Base-by-base conservation (phyloP, 2,888 invertebrate genomes). In the Drosophila maculinotata region DNA sequence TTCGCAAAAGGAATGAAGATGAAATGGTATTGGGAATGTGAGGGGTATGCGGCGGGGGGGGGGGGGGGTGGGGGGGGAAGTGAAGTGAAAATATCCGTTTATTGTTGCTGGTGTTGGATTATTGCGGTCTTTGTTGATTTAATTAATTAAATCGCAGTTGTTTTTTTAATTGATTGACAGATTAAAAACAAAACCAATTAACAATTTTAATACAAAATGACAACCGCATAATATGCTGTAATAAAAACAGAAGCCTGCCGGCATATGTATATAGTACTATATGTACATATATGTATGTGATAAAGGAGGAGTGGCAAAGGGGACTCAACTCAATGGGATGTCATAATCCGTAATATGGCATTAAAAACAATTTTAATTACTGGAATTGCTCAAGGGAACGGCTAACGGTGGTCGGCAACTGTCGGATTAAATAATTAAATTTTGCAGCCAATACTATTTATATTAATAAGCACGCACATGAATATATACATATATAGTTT, bases 131-230 rank as follows among this genome's bases (percentile, higher is more conserved):
- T 77, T 83, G 88, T 83, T 83, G 82, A 88, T 84, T 84, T 88
- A 84, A 84, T 84, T 84, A 88, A 84, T 84, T 84, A 88, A 84
- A 84, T 84, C 87, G 81, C 88, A 80, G 87, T 84, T 84, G 83
- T 87, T 77, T 84, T 83, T 87, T 88, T 89, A 87, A 87, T 87
- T 87, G 89, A 87, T 87, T 87, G 89, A 87, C 89, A 85, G 87
- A 88, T 87, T 89, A 89, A 87, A 89, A 88, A 87, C 88, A 89
- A 87, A 88, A 88, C 79, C 89, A 87, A 87, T 89, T 87, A 87
- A 87, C 87, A 89, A 88, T 89, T 89, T 89, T 89, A 87, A 87
- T 88, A 86, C 87, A 88, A 83, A 89, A 79, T 75, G 79, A 73
- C 86, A 73, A 85, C 89, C 89, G 68, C 89, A 88, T 84, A 87